Conservation (phyloP, 2,113 vertebrate species). For the Sminthopsis crassicaudata region DNA sequence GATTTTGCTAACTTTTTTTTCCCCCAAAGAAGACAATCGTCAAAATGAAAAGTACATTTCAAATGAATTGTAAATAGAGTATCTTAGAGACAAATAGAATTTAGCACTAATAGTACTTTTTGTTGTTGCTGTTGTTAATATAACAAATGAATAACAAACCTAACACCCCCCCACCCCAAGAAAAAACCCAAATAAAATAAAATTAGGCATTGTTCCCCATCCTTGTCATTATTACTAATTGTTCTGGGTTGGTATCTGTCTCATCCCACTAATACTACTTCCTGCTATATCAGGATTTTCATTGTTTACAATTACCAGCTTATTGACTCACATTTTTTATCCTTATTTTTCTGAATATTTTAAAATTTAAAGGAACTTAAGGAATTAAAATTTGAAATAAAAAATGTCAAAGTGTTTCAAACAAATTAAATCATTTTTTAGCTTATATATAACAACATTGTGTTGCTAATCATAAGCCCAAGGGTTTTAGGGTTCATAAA, state of each 20-base stretch:
- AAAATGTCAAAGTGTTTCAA: not conserved
- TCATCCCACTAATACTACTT: not conserved
- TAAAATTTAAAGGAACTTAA: not conserved
- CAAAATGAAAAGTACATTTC: slow-evolving; percentile 5
- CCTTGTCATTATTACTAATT: not conserved
- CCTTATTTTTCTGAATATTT: not conserved
- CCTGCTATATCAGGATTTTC: not conserved
- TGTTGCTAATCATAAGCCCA: not conserved
- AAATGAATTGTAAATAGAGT: not conserved
- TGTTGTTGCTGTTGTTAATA: not conserved
- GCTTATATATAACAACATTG: not conserved
- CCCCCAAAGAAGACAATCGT: not conserved
- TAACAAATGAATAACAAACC: slow-evolving; percentile 5
- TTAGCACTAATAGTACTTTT: not conserved
- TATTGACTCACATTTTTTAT: not conserved
- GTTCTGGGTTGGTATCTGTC: not conserved
- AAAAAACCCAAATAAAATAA: not conserved
- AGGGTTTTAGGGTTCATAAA: not conserved
- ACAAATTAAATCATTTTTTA: not conserved
- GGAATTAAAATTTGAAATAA: not conserved
- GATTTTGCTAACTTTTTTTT: not conserved
- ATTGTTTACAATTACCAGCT: not conserved
- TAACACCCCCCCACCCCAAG: not conserved
- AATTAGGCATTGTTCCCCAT: not conserved
- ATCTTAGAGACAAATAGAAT: not conserved